Base-by-base conservation (phyloP, 1,140 invertebrate genomes). In the Adoxophyes honmai region DNA sequence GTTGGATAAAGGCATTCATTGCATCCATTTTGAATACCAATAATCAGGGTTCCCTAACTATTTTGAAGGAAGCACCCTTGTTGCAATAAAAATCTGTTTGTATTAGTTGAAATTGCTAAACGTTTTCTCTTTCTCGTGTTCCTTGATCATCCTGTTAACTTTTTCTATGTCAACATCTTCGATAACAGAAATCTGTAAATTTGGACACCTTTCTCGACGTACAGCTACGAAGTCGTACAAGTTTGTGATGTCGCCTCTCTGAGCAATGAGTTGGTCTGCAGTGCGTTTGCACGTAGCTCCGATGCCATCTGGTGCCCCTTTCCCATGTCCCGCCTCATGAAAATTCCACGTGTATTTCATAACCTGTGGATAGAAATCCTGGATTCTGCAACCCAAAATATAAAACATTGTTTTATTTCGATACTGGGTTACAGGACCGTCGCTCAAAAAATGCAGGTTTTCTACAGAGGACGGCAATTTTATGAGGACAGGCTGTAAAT, bases 361-460 rank as follows among this genome's bases (percentile, higher is more conserved):
- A 42, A 52, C 34, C 9, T 14, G 51, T 33, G 56, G 38, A 58
- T 54, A 60, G 13, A 51, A 37, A 42, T 52, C 52, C 39, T 61
- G 13, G n/a, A 42, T 60, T 15, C 6, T 60, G 11, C 37, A 60
- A 1, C 15, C 52, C 18, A 55, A 28, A 15, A 56, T 52, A 36
- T 57, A 65, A 55, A 65, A 61, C 52, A 61, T 62, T 0, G 33
- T 55, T 53, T 66, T 66, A 16, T 66, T 57, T 42, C 58, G 38
- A 18, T 66, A 60, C 39, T 59, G 60, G 10, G 64, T 63, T 44
- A 62, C 64, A 42, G 60, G 64, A 16, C 57, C 64, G 42, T 66
- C 57, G 54, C 51, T 59, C 52, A 66, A 44, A 37, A 59, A 63
- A 59, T 54, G 54, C 52, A 59, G 39, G 36, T 55, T 42, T 61